Evolutionary conservation across 2,113 vertebrate genomes (phyloP), one percentile per base, ranked within the genome.

Genomic region (Oriolus oriolus): DNA sequence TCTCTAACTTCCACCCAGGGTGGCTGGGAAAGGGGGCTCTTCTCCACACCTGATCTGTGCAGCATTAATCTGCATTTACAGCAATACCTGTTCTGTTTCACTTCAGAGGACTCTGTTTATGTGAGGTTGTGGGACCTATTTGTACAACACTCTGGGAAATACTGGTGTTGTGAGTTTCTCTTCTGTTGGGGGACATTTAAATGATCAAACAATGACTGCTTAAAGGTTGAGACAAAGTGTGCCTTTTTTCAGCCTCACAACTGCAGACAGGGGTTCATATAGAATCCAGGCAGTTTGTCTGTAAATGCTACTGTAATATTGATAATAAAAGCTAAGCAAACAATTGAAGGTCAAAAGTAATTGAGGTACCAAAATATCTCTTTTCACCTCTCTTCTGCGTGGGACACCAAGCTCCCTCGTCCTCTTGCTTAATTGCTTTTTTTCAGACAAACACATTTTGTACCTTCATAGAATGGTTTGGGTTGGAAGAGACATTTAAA

Each of bases 91-190:
- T 80, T 82, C 3, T 2, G 37, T 35, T 86, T 87, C 28, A 10
- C 10, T 68, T 69, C n/a, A 66, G 66, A 63, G 23, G 16, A 16
- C 2, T 71, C 63, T 8, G 10, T 68, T 71, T 49, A 6, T 59
- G 31, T 65, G 33, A 84, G 60, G 28, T 8, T 20, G 39, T 35
- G 27, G 45, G 31, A 26, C 28, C 9, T 61, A 49, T 90, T n/a
- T 47, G 27, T 69, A 52, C 39, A 53, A 6, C 2, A 3, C 14
- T 52, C n/a, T 69, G 47, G 31, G n/a, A 61, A 70, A 50, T 45
- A 15, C 0, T 0, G 0, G 23, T 8, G 7, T 50, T 7, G 1
- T 20, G 37, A 57, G 13, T 74, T 77, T 68, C 53, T 85, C 5
- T 74, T 90, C 44, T 3, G 0, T 37, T 71, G 57, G 6, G 37